Conservation (phyloP, 2,888 invertebrate species). For the Vanessa cardui region DNA sequence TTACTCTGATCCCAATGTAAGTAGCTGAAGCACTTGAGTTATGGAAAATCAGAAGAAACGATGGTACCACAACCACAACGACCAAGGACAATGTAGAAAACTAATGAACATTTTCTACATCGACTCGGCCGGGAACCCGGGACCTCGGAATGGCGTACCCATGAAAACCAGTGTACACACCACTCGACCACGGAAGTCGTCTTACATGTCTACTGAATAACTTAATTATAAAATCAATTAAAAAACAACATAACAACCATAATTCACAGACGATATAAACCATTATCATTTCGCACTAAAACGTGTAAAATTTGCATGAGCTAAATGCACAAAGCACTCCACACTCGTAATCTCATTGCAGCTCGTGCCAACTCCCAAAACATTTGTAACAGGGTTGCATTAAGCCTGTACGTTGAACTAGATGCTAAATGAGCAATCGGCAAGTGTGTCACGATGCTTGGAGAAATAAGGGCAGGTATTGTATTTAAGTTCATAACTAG, state of each 20-base stretch:
- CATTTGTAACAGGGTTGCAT: slow-evolving; percentile 23
- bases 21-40: no score
- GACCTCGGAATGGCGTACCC: no score
- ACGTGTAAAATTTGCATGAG: slow-evolving; percentile 17
- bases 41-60: no score
- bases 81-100: no score
- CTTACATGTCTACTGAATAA: no score
- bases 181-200: no score
- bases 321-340: slow-evolving; percentile 27
- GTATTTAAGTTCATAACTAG: neutral
- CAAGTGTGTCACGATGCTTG: slow-evolving; percentile 5
- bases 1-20: no score
- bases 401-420: slow-evolving; percentile 12
- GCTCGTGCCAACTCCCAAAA: slow-evolving; percentile 30
- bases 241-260: neutral
- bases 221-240: neutral
- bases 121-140: no score
- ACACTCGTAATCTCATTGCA: slow-evolving; percentile 27
- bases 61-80: no score
- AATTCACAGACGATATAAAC: neutral
- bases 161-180: no score
- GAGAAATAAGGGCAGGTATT: slow-evolving; percentile 1
- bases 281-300: neutral
- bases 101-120: no score
- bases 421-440: slow-evolving; percentile 10